These are phyloP conservation scores for Polia nebulosa DNA, from an alignment of 2,888 invertebrate genomes.

Conservation along the genomic window DNA sequence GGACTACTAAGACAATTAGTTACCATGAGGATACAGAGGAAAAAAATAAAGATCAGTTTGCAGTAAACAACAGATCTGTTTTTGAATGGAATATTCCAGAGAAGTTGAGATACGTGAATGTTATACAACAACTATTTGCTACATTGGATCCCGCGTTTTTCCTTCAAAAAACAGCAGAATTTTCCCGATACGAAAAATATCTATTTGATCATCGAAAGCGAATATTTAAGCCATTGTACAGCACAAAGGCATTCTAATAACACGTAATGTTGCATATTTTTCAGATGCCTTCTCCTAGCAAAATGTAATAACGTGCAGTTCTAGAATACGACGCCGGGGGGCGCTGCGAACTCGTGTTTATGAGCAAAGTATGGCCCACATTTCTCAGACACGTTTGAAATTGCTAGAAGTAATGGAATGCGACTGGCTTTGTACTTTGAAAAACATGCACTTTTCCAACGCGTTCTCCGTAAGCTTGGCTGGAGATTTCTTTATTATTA, in stretches of 20 bases:
- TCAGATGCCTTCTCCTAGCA: slow-evolving; percentile 33
- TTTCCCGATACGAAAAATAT: slow-evolving; percentile 20
- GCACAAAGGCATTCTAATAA: slow-evolving; percentile 48
- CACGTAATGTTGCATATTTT: slow-evolving; percentile 57
- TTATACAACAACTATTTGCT: not conserved
- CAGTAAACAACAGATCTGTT: slow-evolving; percentile 2
- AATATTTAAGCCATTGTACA: slow-evolving; percentile 25
- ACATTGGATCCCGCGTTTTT: not conserved
- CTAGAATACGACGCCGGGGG: slow-evolving; percentile 29
- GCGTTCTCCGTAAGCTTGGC: not conserved
- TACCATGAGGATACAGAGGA: not conserved
- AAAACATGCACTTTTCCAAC: slow-evolving; percentile 21
- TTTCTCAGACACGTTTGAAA: slow-evolving; percentile 49
- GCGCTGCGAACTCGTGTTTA: slow-evolving; percentile 15
- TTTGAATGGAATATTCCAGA: not conserved
- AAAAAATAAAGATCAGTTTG: not conserved
- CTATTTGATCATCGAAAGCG: slow-evolving; percentile 22
- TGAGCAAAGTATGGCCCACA: slow-evolving; percentile 36
- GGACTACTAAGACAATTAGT: not conserved
- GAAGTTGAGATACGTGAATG: not conserved
- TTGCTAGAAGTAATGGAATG: slow-evolving; percentile 52
- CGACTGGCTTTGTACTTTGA: slow-evolving; percentile 37
- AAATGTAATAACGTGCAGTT: slow-evolving; percentile 62
- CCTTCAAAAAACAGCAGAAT: slow-evolving; percentile 31
- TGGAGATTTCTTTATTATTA: slow-evolving; percentile 10